These are phyloP conservation scores for Hypomecis punctinalis DNA, from an alignment of 2,888 invertebrate genomes.

Conservation along the genomic window DNA sequence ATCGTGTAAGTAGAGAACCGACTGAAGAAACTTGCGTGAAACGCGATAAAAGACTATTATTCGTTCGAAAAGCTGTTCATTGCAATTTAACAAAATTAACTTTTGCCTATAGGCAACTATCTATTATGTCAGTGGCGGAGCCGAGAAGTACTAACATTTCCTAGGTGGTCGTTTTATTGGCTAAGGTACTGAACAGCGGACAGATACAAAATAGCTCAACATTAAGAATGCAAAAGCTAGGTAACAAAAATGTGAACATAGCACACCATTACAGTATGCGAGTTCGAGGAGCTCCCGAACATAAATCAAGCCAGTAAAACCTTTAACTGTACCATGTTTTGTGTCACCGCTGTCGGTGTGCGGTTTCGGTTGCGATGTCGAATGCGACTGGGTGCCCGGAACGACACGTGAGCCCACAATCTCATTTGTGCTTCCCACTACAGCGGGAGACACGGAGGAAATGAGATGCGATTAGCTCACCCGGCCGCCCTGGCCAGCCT, in stretches of 20 bases:
- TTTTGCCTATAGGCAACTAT: constrained; percentile 54
- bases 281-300: constrained; percentile 18
- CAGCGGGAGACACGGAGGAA: constrained; percentile 73
- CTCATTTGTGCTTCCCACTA: constrained; percentile 74
- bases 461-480: constrained; percentile 76
- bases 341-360: constrained; percentile 42
- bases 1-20: constrained; percentile 80
- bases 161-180: not conserved
- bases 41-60: constrained; percentile 75
- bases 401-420: constrained; percentile 72
- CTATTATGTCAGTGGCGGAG: constrained; percentile 31
- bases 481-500: constrained; percentile 44
- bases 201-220: constrained; percentile 3
- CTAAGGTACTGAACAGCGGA: not conserved
- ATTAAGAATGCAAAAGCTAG: constrained; percentile 10
- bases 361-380: constrained; percentile 57
- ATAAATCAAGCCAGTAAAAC: constrained; percentile 36
- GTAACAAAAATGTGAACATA: constrained; percentile 10
- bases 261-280: constrained; percentile 4
- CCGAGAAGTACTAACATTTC: constrained; percentile 4
- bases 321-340: constrained; percentile 37
- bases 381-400: constrained; percentile 64
- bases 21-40: constrained; percentile 79
- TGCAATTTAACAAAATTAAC: constrained; percentile 69
- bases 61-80: constrained; percentile 68